Conservation (phyloP, 2,797 vertebrate species). For the Anolis apletophallus region DNA sequence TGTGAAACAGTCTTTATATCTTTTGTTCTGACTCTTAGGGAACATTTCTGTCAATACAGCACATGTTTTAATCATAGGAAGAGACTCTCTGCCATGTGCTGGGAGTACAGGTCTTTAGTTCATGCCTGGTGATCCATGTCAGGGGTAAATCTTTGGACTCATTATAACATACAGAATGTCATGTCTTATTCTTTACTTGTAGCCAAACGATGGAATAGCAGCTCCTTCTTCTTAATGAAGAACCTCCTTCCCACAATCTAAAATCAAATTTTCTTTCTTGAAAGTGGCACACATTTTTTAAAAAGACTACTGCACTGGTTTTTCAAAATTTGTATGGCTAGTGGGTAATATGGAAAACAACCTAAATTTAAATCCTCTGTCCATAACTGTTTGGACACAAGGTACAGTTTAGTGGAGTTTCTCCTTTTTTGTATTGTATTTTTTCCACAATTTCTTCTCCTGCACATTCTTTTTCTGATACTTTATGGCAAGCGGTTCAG, state of each 20-base stretch:
- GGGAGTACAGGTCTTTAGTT: slow-evolving; percentile 35
- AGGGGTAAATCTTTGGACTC: slow-evolving; percentile 33
- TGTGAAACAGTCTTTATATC: slow-evolving; percentile 14
- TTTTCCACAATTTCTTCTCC: slow-evolving; percentile 1
- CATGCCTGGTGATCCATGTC: slow-evolving; percentile 23
- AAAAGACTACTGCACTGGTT: background rate
- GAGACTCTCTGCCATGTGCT: slow-evolving; percentile 9
- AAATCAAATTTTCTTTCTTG: background rate
- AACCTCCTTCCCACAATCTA: background rate
- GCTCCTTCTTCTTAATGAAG: slow-evolving; percentile 25
- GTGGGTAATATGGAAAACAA: background rate
- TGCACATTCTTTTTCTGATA: background rate
- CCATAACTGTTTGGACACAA: slow-evolving; percentile 17
- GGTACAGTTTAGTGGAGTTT: slow-evolving; percentile 1
- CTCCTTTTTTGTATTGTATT: background rate
- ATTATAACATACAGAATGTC: slow-evolving; percentile 36
- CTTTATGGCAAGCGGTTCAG: background rate
- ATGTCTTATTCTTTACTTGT: background rate
- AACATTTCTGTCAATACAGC: slow-evolving; percentile 50
- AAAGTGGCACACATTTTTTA: slow-evolving; percentile 14
- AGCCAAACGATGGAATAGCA: slow-evolving; percentile 25
- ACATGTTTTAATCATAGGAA: slow-evolving; percentile 55
- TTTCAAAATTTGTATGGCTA: background rate
- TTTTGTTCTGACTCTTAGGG: slow-evolving; percentile 44
- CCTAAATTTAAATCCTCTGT: background rate